Conservation (phyloP, 2,113 vertebrate genomes). For the Serranochromis macrocephalus region DNA sequence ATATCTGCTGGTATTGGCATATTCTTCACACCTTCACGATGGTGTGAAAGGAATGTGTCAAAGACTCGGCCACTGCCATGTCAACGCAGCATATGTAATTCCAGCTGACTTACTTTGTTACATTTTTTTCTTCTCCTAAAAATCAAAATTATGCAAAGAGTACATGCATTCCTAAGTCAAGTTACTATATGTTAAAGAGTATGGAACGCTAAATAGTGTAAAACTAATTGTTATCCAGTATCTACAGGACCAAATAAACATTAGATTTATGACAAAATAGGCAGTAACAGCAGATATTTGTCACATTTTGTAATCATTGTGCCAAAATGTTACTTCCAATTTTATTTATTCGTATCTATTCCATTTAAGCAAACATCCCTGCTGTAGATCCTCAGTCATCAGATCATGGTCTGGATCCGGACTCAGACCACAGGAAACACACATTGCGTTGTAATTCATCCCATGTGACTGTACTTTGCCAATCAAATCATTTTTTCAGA, state of each 20-base stretch:
- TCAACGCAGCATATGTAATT: neutral
- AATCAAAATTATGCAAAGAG: neutral
- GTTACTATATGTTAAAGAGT: neutral
- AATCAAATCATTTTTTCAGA: neutral
- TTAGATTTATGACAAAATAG: neutral
- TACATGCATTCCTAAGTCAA: neutral
- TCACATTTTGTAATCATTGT: neutral
- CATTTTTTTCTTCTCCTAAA: neutral
- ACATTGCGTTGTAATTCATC: neutral
- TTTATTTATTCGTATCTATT: neutral
- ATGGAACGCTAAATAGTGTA: neutral
- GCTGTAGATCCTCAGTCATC: neutral
- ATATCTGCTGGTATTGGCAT: conserved; percentile 10
- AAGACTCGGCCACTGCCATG: neutral
- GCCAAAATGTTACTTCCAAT: neutral
- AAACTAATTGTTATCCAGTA: neutral
- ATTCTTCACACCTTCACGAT: conserved; percentile 17
- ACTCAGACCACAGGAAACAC: neutral
- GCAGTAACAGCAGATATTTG: neutral
- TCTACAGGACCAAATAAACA: neutral
- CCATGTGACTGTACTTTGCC: neutral
- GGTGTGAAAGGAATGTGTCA: conserved; percentile 14
- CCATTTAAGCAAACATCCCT: neutral
- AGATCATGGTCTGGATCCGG: accelerated
- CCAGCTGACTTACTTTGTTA: neutral